Evolutionary conservation across 2,797 vertebrate species (phyloP), one percentile per base, ranked within the genome.

Genomic region (Chiropotes sagulatus): DNA sequence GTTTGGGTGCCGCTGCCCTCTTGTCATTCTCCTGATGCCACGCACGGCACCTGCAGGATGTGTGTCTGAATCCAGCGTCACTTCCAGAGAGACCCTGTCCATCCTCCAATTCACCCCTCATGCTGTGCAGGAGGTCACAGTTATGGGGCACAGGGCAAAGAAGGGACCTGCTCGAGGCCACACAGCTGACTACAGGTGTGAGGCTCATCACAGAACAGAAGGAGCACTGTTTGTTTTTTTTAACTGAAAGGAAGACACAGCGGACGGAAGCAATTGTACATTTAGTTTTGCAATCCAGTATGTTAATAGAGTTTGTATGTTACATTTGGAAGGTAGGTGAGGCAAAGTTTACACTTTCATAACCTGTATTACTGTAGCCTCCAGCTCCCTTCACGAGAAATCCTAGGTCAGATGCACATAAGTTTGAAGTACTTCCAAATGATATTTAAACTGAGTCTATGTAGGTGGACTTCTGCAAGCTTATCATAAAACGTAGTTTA

Each of bases 41-140:
- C 1, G 4, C 4, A 6, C 28, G 0, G 17, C 2, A 17, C 46
- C 26, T 30, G 28, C 1, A 0, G 12, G 4, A 0, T 0, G 0
- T 39, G 15, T 20, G 15, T 75, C 7, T 28, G 19, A 48, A 19
- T 76, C 39, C n/a, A 22, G 10, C 10, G 13, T 5, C 12, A 58
- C 20, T 36, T 83, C 41, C 22, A 15, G 7, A 92, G 30, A 58
- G 5, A 3, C 8, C 22, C 46, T 5, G n/a, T 15, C 9, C 4
- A 39, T 17, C 11, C 26, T 44, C 39, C 36, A 13, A 24, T 19
- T 48, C 41, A 12, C 14, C 50, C 7, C 8, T 82, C 89, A 92
- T 41, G 46, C 36, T 22, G 0, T 20, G 7, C n/a, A 52, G 20
- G 24, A 73, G 19, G 36, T 19, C 30, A n/a, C 15, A 54, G n/a